These are phyloP conservation scores for Sinella curviseta DNA, from an alignment of 1,140 invertebrate species.

Conservation along the genomic window DNA sequence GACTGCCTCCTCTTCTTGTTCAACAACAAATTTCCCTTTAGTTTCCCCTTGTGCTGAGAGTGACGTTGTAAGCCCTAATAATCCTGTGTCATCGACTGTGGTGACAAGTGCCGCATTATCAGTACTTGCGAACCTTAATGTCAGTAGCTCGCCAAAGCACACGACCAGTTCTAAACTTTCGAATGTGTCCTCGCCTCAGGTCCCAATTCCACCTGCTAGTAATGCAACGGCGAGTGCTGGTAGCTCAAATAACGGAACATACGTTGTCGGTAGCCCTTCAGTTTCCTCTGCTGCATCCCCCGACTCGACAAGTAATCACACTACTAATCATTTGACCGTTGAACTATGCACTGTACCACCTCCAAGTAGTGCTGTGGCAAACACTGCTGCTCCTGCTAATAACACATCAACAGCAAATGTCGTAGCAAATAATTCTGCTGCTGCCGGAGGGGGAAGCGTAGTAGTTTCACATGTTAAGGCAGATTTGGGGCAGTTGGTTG, in stretches of 20 bases:
- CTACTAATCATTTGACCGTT: neutral
- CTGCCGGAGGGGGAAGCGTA: neutral
- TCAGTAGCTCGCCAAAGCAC: neutral
- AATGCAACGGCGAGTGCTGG: constrained; percentile 2
- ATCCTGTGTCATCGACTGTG: neutral
- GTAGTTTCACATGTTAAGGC: constrained; percentile 21
- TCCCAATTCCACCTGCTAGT: neutral
- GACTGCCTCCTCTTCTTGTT: neutral
- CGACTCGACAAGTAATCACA: neutral
- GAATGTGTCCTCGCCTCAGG: neutral
- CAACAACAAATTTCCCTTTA: neutral
- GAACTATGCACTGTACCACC: neutral
- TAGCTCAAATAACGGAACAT: constrained; percentile 1
- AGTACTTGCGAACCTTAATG: neutral
- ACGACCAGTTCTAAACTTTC: neutral
- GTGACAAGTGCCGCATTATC: neutral
- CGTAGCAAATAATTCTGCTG: neutral
- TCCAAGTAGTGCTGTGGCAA: neutral
- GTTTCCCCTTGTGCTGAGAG: too few relatives aligned
- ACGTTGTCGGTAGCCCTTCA: neutral
- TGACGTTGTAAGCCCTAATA: neutral
- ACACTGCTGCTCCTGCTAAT: neutral
- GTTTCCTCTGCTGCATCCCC: neutral
- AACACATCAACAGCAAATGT: neutral
- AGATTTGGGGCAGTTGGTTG: constrained; percentile 16